Base-by-base conservation (phyloP, 2,797 vertebrate species). In the Sebastes glaucus region DNA sequence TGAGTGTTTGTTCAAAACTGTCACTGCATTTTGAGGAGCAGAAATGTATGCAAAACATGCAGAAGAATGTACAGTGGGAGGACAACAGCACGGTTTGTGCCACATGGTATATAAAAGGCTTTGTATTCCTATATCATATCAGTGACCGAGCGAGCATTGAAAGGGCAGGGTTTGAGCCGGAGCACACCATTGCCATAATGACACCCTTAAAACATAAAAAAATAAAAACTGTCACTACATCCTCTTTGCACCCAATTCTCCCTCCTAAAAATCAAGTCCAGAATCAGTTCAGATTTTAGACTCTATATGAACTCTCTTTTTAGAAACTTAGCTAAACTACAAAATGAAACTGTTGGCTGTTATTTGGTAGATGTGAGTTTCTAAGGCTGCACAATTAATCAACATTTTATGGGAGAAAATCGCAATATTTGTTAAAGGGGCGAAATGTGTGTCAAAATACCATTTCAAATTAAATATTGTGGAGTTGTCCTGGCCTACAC, bases 1-100 rank as follows among this genome's bases (percentile, higher is more conserved):
- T 0, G 2, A 79, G 27, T 22, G 27, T 60, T 88, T 63, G 28
- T 60, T 78, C 10, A 27, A 27, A 73, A 74, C 28, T 13, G 3
- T 71, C n/a, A 2, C 11, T 66, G 62, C 69, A 78, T 78, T 69
- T 71, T 46, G 20, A 85, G 27, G 16, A 80, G 28, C n/a, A 65
- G 30, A 71, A 73, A 83, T 53, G 32, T 60, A 56, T 67, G 63
- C 64, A 61, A 65, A 68, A 57, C 64, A 71, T 35, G n/a, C 23
- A 65, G 6, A n/a, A 16, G 11, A 20, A 55, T 7, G 62, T 42
- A 25, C 13, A 14, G 61, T 4, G n/a, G 7, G 8, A 35, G 14
- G 14, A 22, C 38, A 68, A n/a, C 5, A 55, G 56, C 27, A 53
- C 46, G 28, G 66, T 66, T 49, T 71, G 35, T 6, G 7, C 33